phyloP scores from a whole-genome alignment of 2,888 invertebrate genomes.

The Netelia melanura region DNA sequence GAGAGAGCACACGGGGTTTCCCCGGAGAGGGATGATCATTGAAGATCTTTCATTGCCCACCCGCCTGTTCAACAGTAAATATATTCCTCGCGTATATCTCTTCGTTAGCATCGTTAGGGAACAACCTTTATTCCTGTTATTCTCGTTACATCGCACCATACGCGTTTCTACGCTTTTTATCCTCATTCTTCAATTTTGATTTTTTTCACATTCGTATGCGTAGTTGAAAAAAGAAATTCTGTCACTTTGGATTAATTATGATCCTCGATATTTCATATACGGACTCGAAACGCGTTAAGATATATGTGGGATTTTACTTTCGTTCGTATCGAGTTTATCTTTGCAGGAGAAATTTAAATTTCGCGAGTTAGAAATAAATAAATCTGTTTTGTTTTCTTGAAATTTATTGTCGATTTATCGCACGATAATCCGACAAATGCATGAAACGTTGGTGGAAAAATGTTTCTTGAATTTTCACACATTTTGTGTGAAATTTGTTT shows the following conservation, averaged over 20 bases:
- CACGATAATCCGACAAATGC: too few relatives aligned
- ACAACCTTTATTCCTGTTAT: constrained; percentile 61
- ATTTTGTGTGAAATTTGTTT: constrained; percentile 18
- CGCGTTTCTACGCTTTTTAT: not conserved
- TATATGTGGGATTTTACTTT: not conserved
- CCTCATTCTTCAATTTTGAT: not conserved
- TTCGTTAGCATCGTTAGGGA: constrained; percentile 71
- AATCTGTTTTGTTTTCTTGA: not conserved
- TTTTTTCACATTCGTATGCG: not conserved
- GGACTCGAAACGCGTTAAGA: not conserved
- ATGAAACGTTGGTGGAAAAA: too few relatives aligned
- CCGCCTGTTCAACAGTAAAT: constrained; percentile 49
- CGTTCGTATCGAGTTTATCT: too few relatives aligned
- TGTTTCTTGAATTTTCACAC: not conserved
- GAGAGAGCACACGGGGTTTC: constrained; percentile 25
- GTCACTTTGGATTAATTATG: constrained; percentile 3
- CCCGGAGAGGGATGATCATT: constrained; percentile 46
- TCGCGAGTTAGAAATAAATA: not conserved
- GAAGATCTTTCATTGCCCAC: constrained; percentile 64
- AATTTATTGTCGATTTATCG: not conserved
- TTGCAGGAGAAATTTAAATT: not conserved
- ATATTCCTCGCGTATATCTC: constrained; percentile 68
- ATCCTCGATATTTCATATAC: constrained; percentile 22
- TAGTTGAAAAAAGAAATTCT: constrained; percentile 1
- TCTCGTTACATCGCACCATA: constrained; percentile 27